Base-by-base conservation (phyloP, 2,888 invertebrate genomes). In the Drosophila picticornis region DNA sequence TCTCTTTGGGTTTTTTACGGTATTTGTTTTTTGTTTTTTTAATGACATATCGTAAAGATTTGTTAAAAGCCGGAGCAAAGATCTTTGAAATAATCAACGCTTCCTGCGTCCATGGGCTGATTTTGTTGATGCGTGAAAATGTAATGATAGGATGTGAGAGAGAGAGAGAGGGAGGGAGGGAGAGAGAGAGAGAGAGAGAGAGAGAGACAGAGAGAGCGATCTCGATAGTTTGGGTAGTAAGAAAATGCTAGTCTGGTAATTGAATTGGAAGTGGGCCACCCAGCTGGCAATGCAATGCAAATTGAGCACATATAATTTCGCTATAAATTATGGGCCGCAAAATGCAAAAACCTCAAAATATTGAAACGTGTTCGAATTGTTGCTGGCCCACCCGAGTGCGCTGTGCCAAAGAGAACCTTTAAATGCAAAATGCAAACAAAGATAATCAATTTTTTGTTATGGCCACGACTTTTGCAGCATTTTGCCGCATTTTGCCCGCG, bases 21-120 rank as follows among this genome's bases (percentile, higher is more conserved):
- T 60, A 46, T 55, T 60, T 57, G 51, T 70, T 58, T 48, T 58
- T 68, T 48, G 50, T 53, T 29, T 29, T 81, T 88, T 88, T 88
- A 89, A 88, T 88, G 90, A 90, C 88, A 89, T 83, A 87, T 89
- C 88, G 90, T 88, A 89, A 88, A 88, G 84, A 88, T 87, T 88
- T 87, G 89, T 88, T 88, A 90, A 90, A 90, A 81, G 83, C 81
- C 83, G 90, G 72, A 79, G 74, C 75, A 82, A 69, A 85, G 75
- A 90, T 84, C 82, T 89, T 72, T 75, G 69, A 81, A 84, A 84
- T 80, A 72, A 74, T 75, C 72, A 76, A 78, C 78, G 90, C 88
- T 85, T 90, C 90, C 85, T 85, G 84, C 89, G 68, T 73, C 69
- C 69, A 79, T 72, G 72, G 60, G 76, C 72, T 81, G 83, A 83